Percentiles rank a stretch among this genome's conserved stretches.
Evolutionary conservation across 2,888 invertebrate species (phyloP).

Genomic region (Epicampocera succincta): DNA sequence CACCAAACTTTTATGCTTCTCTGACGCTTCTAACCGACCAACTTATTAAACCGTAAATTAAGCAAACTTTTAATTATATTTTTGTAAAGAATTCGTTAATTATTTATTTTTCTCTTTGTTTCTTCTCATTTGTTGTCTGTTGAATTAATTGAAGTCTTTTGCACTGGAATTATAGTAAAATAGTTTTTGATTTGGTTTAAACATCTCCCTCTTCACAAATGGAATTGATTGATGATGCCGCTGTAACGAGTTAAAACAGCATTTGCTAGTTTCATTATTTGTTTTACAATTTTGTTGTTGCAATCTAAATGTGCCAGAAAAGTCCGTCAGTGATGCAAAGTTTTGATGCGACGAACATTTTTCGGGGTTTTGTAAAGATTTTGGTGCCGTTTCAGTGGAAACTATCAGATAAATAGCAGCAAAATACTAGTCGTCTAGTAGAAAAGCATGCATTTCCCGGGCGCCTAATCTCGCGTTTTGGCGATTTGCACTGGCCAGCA

Average conservation of each 20-base stretch:
- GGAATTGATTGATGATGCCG: conserved; percentile 66
- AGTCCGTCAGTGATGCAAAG: too few relatives aligned
- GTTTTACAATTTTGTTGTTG: conserved; percentile 7
- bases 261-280: conserved; percentile 55
- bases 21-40: too few relatives aligned
- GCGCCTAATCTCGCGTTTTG: too few relatives aligned
- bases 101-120: conserved; percentile 31
- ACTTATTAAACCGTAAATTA: too few relatives aligned
- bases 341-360: too few relatives aligned
- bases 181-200: conserved; percentile 3
- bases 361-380: too few relatives aligned
- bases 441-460: too few relatives aligned
- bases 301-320: not conserved
- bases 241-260: conserved; percentile 59
- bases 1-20: too few relatives aligned
- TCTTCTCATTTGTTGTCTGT: conserved; percentile 42
- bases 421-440: too few relatives aligned
- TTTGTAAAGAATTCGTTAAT: not conserved
- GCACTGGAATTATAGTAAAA: conserved; percentile 59
- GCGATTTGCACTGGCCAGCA: too few relatives aligned
- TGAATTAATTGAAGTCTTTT: conserved; percentile 63
- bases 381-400: too few relatives aligned
- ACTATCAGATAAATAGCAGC: too few relatives aligned
- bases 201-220: conserved; percentile 21
- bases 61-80: not conserved